Evolutionary conservation across 2,113 vertebrate species (phyloP), one percentile per base, ranked within the genome.

Genomic region (Ia io): DNA sequence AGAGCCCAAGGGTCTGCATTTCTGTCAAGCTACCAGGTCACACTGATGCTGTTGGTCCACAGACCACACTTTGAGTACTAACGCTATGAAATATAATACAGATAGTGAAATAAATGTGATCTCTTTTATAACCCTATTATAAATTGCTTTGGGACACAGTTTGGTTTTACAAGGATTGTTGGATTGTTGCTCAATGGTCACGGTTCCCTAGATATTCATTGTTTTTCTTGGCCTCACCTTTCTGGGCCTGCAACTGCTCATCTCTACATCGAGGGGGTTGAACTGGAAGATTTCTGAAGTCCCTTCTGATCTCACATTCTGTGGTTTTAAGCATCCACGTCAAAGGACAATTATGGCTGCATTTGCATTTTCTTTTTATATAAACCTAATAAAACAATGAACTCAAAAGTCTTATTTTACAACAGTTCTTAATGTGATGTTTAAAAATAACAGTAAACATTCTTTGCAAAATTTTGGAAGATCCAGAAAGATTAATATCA

Each of bases 331-430:
- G 61, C 32, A 78, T 61, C 32, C 11, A 1, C 30, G 28, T 63
- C 94, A 93, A 90, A 73, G 40, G 35, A 94, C 40, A 93, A 78
- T 95, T 84, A 70, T 59, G 53, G 65, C 28, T 63, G 37, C 59
- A 79, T 92, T 95, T 91, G 17, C 40, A 74, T 90, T 96, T 94
- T 79, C 32, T 61, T 95, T 93, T 94, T 74, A 70, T 79, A 53
- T 79, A 94, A 95, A 95, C 42, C 17, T 92, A 83, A 86, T 85
- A 88, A 95, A 96, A 93, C n/a, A 59, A 59, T 23, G 59, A 94
- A 79, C 42, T 65, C 73, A 37, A 73, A 73, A 95, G 51, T 84
- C 83, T 92, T 80, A 84, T 61, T 20, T 90, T 78, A 77, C 17
- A 90, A 28, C 25, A 65, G 23, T 91, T 95, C 44, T 96, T 88